Evolutionary conservation across 2,797 vertebrate genomes (phyloP).

Genomic region (Alfaro cultratus): DNA sequence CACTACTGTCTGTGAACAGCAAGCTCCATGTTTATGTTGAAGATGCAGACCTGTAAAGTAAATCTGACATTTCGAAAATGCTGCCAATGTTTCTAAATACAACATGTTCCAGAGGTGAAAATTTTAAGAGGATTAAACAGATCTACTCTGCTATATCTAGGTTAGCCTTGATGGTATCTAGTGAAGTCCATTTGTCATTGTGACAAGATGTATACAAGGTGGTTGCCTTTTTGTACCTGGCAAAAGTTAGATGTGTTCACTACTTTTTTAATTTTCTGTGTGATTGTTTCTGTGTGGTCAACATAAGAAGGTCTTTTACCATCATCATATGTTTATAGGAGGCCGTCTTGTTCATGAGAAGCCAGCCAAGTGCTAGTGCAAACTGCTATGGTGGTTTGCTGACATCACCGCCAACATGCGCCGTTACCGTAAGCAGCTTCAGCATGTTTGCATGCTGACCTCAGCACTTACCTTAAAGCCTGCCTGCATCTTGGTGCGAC

Average conservation of each 20-base stretch:
- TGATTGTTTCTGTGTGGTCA: background rate
- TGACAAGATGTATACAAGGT: background rate
- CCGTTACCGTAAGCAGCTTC: constrained; percentile 9
- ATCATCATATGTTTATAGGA: background rate
- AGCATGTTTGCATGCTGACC: constrained; percentile 1
- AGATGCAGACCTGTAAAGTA: background rate
- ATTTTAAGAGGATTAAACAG: too few species aligned
- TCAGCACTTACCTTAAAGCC: constrained; percentile 13
- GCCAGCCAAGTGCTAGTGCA: background rate
- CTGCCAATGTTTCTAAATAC: background rate
- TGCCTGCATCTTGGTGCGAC: background rate
- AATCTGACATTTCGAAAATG: background rate
- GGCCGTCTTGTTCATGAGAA: background rate
- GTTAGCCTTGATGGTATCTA: background rate
- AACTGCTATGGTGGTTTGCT: constrained; percentile 1
- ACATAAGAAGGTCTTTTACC: background rate
- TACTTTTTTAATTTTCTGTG: background rate
- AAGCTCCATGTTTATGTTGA: background rate
- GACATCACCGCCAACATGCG: constrained; percentile 4
- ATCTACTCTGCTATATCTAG: background rate
- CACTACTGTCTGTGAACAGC: background rate
- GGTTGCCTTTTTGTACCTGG: background rate
- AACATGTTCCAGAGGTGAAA: background rate
- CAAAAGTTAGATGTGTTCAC: background rate
- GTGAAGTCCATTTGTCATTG: background rate